Evolutionary conservation across 37 sponge, comb jelly and placozoan genomes (phyloP), one percentile per base, ranked within the genome.

Genomic region (Aphrocallistes beatrix): DNA sequence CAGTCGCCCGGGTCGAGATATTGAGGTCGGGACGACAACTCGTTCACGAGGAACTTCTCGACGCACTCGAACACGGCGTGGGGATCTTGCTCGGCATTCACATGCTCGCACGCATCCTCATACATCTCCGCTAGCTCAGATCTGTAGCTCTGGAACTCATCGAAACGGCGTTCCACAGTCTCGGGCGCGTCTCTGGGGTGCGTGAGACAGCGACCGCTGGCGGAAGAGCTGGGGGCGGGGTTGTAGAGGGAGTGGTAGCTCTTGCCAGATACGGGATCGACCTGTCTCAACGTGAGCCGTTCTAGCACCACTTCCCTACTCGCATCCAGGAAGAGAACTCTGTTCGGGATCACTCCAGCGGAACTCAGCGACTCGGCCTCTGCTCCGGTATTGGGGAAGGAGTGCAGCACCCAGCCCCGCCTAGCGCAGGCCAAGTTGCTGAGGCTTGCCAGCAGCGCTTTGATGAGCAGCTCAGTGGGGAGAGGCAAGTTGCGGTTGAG

Each of bases 51-150:
- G 21, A 88, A 37, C 28, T 86, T 88, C 85, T 96, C 97, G 36
- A 96, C 38, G 60, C 88, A 86, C 85, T 96, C 97, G 28, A 89
- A 92, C 81, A 96, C 92, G 37, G 92, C 91, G 81, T 88, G 88
- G 16, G 97, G 97, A 51, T 96, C 97, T 38, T 93, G 97, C 85
- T 96, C 97, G 30, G 91, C 94, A 34, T 93, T 96, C 32, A 96
- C 40, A 37, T 91, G 90, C 50, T 90, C 90, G 0, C 86, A 87
- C 38, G 23, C 82, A 10, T 34, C 28, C 83, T 92, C 93, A 75
- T 84, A 92, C 50, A 60, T 60, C 34, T 91, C 88, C 36, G 51
- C 39, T 39, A 93, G 86, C 0, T 91, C 91, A 32, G 92, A 91
- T n/a, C 86, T 48, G 21, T 85, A 84, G 0, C 28, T 50, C 30